phyloP scores from a whole-genome alignment of 2,797 vertebrate genomes.

The Melanotaenia nigrans region DNA sequence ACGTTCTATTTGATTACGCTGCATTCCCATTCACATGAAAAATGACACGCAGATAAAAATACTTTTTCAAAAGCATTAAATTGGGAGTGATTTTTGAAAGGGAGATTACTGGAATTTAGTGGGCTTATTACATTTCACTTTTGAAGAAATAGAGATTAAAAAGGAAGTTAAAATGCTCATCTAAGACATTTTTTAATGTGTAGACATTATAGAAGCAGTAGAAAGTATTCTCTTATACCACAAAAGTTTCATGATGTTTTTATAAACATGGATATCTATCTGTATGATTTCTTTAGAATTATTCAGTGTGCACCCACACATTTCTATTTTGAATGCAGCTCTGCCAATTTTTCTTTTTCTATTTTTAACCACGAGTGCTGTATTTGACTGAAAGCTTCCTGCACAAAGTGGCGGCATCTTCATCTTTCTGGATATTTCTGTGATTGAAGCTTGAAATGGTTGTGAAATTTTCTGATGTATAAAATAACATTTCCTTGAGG shows the following conservation, averaged over 20 bases:
- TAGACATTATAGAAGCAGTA: rapidly evolving
- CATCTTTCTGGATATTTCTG: conserved; percentile 6
- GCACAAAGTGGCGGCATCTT: neutral
- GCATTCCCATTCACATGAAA: neutral
- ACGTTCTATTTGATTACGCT: neutral
- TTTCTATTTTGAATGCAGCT: conserved; percentile 3
- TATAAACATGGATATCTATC: too few relatives aligned
- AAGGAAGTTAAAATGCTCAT: conserved; percentile 1
- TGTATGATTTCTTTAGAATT: conserved; percentile 15
- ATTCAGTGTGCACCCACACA: too few relatives aligned
- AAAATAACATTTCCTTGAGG: neutral
- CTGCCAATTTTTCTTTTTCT: conserved; percentile 2
- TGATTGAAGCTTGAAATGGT: neutral
- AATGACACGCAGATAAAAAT: neutral
- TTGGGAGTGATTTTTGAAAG: neutral
- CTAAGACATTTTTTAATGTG: neutral
- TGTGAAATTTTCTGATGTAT: neutral
- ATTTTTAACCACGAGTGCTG: neutral
- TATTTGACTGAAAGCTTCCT: conserved; percentile 17
- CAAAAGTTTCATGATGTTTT: too few relatives aligned
- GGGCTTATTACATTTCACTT: neutral
- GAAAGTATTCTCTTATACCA: neutral
- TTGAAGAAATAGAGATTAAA: rapidly evolving
- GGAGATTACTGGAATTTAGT: neutral
- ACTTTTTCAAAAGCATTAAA: neutral